These are phyloP conservation scores for Argyra leucocephala DNA, from an alignment of 2,888 invertebrate species.

Conservation along the genomic window DNA sequence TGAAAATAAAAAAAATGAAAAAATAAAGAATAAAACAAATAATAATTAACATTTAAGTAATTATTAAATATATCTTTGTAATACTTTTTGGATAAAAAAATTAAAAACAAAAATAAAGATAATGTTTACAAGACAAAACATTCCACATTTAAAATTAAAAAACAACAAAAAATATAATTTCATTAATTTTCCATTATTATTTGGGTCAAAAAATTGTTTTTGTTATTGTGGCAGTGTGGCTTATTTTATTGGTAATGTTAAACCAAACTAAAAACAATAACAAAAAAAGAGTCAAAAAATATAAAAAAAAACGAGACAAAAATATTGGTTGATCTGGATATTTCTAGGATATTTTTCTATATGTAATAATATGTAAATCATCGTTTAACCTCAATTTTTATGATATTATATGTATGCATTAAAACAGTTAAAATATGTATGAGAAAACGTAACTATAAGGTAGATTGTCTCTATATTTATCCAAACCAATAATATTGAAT, in stretches of 20 bases:
- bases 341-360: no score
- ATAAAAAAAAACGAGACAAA: background rate
- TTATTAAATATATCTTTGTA: conserved; percentile 4
- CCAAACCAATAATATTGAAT: no score
- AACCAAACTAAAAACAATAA: background rate
- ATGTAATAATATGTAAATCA: no score
- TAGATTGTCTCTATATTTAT: no score
- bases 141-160: background rate
- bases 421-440: no score
- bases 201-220: background rate
- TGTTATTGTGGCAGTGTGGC: background rate
- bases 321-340: no score
- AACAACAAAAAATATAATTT: background rate
- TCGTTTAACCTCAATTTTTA: no score
- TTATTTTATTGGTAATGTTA: background rate
- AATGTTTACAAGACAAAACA: background rate
- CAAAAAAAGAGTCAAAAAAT: background rate
- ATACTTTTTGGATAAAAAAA: background rate
- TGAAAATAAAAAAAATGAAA: background rate
- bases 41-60: background rate
- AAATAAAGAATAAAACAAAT: background rate
- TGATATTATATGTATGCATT: no score
- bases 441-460: no score
- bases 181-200: conserved; percentile 1
- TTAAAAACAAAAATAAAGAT: no score